A percentile compares a stretch with the other conserved stretches of the same genome.
These are phyloP conservation scores for Lamellibrachia satsuma DNA, from an alignment of 2,888 invertebrate genomes.

Conservation along the genomic window DNA sequence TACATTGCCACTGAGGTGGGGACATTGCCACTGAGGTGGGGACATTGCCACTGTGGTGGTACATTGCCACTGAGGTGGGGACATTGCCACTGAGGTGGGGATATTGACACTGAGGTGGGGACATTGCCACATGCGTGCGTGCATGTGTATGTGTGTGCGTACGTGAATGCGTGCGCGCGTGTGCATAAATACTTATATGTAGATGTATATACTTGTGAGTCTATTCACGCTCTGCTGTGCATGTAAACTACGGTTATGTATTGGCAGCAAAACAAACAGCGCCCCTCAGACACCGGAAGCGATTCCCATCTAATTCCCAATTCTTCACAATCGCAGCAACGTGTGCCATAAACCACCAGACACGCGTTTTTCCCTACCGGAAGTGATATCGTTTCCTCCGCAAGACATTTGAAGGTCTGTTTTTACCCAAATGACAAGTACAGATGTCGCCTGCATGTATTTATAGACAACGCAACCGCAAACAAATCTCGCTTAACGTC, in stretches of 20 bases:
- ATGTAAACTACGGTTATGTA: not conserved
- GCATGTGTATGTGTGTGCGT: not conserved
- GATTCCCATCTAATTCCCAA: not conserved
- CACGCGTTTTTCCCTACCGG: not conserved
- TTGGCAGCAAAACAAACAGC: slow-evolving; percentile 17
- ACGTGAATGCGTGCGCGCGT: not conserved
- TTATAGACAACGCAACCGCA: not conserved
- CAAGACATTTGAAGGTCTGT: not conserved
- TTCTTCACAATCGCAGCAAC: not conserved
- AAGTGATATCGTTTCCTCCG: not conserved
- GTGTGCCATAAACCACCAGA: slow-evolving; percentile 2
- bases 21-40: too few relatives aligned
- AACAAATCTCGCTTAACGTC: not conserved
- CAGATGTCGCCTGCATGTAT: not conserved
- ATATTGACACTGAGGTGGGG: too few relatives aligned
- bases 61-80: too few relatives aligned
- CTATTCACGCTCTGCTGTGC: not conserved
- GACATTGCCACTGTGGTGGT: too few relatives aligned
- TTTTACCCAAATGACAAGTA: not conserved
- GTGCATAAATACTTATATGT: too few relatives aligned
- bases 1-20: too few relatives aligned
- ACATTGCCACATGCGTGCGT: not conserved
- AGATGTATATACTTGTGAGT: too few relatives aligned
- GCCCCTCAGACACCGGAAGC: not conserved
- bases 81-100: too few relatives aligned